A percentile compares a stretch with the other conserved stretches of the same genome.
Conservation (phyloP, 2,888 invertebrate species). For the Tipula vernalis region DNA sequence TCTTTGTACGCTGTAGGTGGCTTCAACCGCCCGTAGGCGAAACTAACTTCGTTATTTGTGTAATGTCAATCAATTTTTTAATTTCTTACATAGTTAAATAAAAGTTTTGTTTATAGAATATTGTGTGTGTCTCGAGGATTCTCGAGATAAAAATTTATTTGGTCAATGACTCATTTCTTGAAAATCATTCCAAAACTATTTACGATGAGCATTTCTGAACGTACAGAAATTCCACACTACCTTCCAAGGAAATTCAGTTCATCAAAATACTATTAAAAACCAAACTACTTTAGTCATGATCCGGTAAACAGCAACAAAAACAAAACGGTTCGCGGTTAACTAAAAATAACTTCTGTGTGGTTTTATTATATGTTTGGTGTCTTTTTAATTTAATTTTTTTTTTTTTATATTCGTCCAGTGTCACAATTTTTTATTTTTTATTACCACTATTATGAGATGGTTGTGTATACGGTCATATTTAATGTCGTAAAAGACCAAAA, state of each 20-base stretch:
- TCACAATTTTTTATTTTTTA: background rate
- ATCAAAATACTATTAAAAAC: background rate
- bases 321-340: background rate
- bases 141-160: no score
- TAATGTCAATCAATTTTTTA: no score
- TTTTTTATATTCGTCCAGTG: background rate
- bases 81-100: no score
- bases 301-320: background rate
- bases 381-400: background rate
- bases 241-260: background rate
- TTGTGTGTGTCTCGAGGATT: no score
- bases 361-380: background rate
- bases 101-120: no score
- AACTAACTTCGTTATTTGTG: no score
- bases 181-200: background rate
- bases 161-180: no score
- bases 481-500: background rate
- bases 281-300: background rate
- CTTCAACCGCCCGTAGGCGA: no score
- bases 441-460: background rate
- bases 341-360: background rate
- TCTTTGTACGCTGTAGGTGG: no score
- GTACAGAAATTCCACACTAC: background rate
- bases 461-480: background rate
- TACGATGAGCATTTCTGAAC: background rate